Percentiles rank a stretch among this genome's conserved stretches.
Conservation (phyloP, 2,113 vertebrate genomes). For the Pteropus alecto region DNA sequence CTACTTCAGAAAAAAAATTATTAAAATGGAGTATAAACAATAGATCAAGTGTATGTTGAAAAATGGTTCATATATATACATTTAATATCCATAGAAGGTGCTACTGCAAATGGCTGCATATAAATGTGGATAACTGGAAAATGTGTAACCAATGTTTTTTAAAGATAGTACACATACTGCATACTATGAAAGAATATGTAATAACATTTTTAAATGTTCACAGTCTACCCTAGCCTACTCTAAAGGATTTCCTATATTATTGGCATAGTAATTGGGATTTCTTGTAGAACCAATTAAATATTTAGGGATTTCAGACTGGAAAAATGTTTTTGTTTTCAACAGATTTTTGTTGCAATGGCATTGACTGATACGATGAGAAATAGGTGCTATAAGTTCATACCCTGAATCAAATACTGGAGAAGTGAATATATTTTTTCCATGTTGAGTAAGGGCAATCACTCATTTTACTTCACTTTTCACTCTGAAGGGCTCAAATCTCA, state of each 20-base stretch:
- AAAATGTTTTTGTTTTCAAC: conserved; percentile 1
- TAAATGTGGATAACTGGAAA: background rate
- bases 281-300: background rate
- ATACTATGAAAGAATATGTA: background rate
- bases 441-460: background rate
- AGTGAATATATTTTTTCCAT: background rate
- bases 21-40: background rate
- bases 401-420: background rate
- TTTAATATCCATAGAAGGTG: background rate
- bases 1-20: conserved; percentile 1
- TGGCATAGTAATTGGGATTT: background rate
- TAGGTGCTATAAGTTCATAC: background rate
- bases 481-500: background rate
- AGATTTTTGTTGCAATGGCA: background rate
- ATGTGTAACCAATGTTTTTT: background rate
- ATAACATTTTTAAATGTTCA: background rate
- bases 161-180: background rate
- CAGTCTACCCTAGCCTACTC: background rate
- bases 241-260: background rate
- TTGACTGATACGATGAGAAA: conserved; percentile 8
- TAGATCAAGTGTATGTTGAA: background rate
- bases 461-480: background rate
- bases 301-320: background rate
- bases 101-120: background rate
- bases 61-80: background rate